These are phyloP conservation scores for Zaprionus nigranus DNA, from an alignment of 1,140 invertebrate species.

Conservation along the genomic window DNA sequence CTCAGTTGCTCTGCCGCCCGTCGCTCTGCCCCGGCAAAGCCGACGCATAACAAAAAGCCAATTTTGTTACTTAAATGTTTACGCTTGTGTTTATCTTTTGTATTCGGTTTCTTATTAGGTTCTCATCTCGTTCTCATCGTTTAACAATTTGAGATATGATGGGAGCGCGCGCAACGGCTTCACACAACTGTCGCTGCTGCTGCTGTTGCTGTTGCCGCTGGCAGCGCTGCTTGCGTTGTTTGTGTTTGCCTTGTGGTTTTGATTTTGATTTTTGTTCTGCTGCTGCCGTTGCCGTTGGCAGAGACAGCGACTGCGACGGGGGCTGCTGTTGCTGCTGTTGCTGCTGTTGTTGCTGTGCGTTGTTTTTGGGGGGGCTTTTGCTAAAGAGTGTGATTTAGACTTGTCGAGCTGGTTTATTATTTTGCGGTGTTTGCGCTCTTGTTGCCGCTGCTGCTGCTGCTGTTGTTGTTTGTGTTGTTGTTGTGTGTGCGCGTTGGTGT, in stretches of 20 bases:
- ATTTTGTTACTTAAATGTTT: slow-evolving; percentile 84
- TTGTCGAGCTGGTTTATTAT: slow-evolving; percentile 83
- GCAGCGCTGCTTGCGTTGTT: slow-evolving; percentile 19
- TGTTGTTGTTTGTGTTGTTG: slow-evolving; percentile 48
- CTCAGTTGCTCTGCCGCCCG: slow-evolving; percentile 5
- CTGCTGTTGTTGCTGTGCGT: slow-evolving; percentile 41
- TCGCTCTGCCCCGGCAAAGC: slow-evolving; percentile 27
- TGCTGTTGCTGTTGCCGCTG: too few relatives aligned
- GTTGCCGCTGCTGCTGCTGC: slow-evolving; percentile 57
- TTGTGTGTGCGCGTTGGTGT: slow-evolving; percentile 52
- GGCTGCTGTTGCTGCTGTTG: slow-evolving; percentile 34
- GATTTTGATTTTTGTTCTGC: slow-evolving; percentile 57
- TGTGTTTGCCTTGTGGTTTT: slow-evolving; percentile 46
- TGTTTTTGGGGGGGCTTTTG: slow-evolving; percentile 71
- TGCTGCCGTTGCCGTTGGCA: slow-evolving; percentile 28
- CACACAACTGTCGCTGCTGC: slow-evolving; percentile 23
- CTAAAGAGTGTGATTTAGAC: slow-evolving; percentile 82
- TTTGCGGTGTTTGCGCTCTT: slow-evolving; percentile 81
- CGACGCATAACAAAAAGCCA: slow-evolving; percentile 82
- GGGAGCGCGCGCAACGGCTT: slow-evolving; percentile 36
- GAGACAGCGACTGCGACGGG: slow-evolving; percentile 10
- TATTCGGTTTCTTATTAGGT: slow-evolving; percentile 84
- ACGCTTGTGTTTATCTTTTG: slow-evolving; percentile 84
- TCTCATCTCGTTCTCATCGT: slow-evolving; percentile 84
- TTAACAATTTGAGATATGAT: slow-evolving; percentile 84